Percentiles rank a stretch among this genome's conserved stretches.
These are phyloP conservation scores for Gasteruption jaculator DNA, from an alignment of 2,888 invertebrate species.

Conservation along the genomic window DNA sequence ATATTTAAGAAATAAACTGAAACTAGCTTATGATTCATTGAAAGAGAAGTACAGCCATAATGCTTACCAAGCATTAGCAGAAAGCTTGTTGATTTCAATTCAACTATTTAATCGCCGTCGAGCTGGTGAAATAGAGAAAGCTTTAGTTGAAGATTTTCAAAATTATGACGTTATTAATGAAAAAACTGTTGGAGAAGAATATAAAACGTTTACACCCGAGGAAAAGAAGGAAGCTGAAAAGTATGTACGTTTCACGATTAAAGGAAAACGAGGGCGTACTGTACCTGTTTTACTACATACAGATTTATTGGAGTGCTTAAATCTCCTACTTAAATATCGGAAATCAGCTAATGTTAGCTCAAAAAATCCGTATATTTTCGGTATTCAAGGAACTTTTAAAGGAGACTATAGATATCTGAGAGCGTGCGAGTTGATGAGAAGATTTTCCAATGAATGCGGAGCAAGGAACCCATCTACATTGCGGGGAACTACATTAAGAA, in stretches of 20 bases:
- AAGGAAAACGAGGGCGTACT: slow-evolving; percentile 18
- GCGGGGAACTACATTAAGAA: slow-evolving; percentile 21
- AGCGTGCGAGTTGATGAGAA: slow-evolving; percentile 4
- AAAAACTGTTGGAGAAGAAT: slow-evolving; percentile 9
- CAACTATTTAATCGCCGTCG: slow-evolving; percentile 23
- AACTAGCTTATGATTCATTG: slow-evolving; percentile 1
- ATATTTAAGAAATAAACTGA: slow-evolving; percentile 7
- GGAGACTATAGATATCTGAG: background rate
- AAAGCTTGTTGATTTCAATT: slow-evolving; percentile 5
- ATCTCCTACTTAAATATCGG: slow-evolving; percentile 13
- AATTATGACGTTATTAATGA: slow-evolving; percentile 13
- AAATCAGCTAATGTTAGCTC: too few species aligned
- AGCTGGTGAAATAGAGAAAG: slow-evolving; percentile 19
- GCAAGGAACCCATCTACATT: slow-evolving; percentile 21
- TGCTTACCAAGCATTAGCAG: slow-evolving; percentile 10
- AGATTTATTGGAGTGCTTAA: slow-evolving; percentile 5
- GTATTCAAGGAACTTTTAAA: too few species aligned
- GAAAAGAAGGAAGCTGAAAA: slow-evolving; percentile 57
- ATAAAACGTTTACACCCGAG: slow-evolving; percentile 6
- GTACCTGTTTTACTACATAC: slow-evolving; percentile 17
- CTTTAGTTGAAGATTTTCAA: slow-evolving; percentile 14
- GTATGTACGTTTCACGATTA: slow-evolving; percentile 57
- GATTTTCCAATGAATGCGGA: slow-evolving; percentile 17
- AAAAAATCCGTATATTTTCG: too few species aligned
- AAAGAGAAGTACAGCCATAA: slow-evolving; percentile 4